Evolutionary conservation across 2,113 vertebrate genomes (phyloP), one percentile per base, ranked within the genome.

Genomic region (Chauna torquata): DNA sequence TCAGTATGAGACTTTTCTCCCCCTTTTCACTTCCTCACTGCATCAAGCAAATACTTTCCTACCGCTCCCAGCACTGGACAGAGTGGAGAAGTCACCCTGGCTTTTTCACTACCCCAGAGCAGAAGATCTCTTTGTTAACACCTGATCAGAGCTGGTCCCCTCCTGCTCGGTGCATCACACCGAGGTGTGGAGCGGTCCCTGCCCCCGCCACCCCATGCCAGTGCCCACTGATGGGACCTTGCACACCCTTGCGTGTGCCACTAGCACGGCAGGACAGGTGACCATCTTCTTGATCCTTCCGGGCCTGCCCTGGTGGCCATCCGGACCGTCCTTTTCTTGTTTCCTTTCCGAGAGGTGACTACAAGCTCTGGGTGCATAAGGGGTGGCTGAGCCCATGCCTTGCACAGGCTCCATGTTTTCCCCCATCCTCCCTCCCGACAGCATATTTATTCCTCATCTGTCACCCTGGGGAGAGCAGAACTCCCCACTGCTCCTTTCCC

Each of bases 121-220:
- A 71, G 82, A 83, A 88, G 20, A 17, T 27, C 80, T n/a, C 34
- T 86, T 50, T 62, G 44, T 64, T 81, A 68, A 12, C 28, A 30
- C 64, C 64, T 68, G 50, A 32, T 38, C 17, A 38, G 34, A 78
- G 61, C 40, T 71, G 34, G 13, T 85, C 12, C 47, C 2, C 1
- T 70, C 59, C 32, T 66, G 47, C 32, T 94, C 2, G 1, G 8
- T 62, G 20, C 3, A 4, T 62, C 68, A 17, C 3, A 4, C 27
- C 0, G 0, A 69, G 20, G 20, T 4, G 11, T 40, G 52, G 40
- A 65, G 54, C 3, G 0, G 1, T 77, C 44, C 9, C 44, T 88
- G 55, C 16, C 24, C 36, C 54, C 72, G 38, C 45, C 88, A 25
- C 28, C 81, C 55, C 61, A 12, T 42, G 42, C 42, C 42, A 42